Evolutionary conservation across 2,888 invertebrate species (phyloP).

Genomic region (Steinernema scapterisci): DNA sequence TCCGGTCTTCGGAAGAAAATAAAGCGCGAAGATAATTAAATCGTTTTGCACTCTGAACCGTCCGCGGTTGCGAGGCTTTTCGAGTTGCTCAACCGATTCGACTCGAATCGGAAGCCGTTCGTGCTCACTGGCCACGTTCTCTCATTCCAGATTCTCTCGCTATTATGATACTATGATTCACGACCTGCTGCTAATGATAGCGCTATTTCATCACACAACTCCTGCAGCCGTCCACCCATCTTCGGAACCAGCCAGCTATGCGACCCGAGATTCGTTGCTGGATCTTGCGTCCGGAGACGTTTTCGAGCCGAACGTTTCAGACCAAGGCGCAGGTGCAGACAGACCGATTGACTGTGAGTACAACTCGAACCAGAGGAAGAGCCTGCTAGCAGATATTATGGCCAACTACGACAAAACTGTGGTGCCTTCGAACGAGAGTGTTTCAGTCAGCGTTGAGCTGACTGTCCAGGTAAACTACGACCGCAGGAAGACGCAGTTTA

Average conservation of each 20-base stretch:
- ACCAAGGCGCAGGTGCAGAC: not conserved
- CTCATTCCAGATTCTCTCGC: not conserved
- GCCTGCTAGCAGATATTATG: conserved; percentile 58
- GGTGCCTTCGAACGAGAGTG: conserved; percentile 64
- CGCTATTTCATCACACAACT: conserved; percentile 37
- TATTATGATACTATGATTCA: conserved; percentile 43
- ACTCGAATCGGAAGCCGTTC: not conserved
- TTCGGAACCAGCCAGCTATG: not conserved
- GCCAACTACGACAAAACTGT: conserved; percentile 64
- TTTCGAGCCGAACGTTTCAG: not conserved
- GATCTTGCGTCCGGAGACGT: conserved; percentile 18
- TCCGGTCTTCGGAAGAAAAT: conserved; percentile 11
- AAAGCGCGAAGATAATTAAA: conserved; percentile 19
- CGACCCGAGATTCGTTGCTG: not conserved
- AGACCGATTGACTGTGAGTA: conserved; percentile 37
- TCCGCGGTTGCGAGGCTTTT: not conserved
- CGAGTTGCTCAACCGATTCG: not conserved
- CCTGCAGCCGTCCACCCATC: conserved; percentile 24
- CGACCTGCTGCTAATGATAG: conserved; percentile 47
- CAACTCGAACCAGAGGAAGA: conserved; percentile 57
- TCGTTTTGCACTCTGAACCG: conserved; percentile 13
- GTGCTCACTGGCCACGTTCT: not conserved
- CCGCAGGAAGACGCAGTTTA: too few species aligned
- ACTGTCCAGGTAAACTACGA: conserved; percentile 58
- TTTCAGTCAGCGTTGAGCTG: conserved; percentile 61